Conservation (phyloP, 2,888 invertebrate genomes). For the Dastarcus helophoroides region DNA sequence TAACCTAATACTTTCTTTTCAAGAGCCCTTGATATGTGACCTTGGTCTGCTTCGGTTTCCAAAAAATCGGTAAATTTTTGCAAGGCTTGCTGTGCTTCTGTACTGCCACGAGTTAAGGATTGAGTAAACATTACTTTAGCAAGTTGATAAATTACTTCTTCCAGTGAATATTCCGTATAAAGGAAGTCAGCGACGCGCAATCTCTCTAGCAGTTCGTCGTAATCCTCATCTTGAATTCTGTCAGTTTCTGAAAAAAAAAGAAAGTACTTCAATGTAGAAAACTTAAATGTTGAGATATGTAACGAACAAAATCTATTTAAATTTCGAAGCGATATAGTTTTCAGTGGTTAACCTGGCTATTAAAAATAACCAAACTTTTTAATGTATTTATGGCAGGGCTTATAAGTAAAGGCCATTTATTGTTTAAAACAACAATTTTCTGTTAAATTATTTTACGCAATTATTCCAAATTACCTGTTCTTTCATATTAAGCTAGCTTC, state of each 20-base stretch:
- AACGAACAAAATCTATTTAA: too few species aligned
- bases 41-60: slow-evolving; percentile 60
- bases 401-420: too few species aligned
- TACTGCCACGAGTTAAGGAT: slow-evolving; percentile 55
- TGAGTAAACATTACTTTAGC: slow-evolving; percentile 75
- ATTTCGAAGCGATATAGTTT: too few species aligned
- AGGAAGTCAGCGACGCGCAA: slow-evolving; percentile 58
- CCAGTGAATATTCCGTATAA: slow-evolving; percentile 64
- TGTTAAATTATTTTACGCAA: too few species aligned
- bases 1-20: slow-evolving; percentile 69
- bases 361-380: too few species aligned
- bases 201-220: slow-evolving; percentile 58
- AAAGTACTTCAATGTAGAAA: too few species aligned
- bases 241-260: slow-evolving; percentile 13
- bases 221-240: slow-evolving; percentile 37
- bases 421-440: too few species aligned
- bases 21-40: slow-evolving; percentile 58
- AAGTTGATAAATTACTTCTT: slow-evolving; percentile 70
- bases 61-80: slow-evolving; percentile 64
- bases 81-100: slow-evolving; percentile 59
- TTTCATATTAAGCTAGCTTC: too few species aligned
- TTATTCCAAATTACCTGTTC: too few species aligned
- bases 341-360: too few species aligned
- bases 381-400: too few species aligned
- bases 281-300: too few species aligned